Conservation (phyloP, 2,797 vertebrate genomes). For the Rhinichthys osculus region DNA sequence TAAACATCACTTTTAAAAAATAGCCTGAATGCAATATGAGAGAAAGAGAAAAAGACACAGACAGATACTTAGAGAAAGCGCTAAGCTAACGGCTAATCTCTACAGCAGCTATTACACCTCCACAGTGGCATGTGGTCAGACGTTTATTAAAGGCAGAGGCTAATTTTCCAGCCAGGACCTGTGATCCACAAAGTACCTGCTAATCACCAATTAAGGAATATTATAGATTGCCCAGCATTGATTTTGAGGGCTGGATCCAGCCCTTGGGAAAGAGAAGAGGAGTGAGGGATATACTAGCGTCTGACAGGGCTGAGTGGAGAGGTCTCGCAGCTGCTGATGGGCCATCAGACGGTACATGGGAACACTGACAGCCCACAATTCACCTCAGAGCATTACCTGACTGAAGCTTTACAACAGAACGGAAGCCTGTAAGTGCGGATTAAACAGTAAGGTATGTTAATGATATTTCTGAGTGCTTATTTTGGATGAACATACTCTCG, state of each 20-base stretch:
- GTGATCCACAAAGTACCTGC: conserved; percentile 75
- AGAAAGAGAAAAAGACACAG: conserved; percentile 44
- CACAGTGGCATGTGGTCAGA: conserved; percentile 64
- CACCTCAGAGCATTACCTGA: conserved; percentile 31
- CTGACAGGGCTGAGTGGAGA: conserved; percentile 42
- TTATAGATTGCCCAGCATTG: conserved; percentile 78
- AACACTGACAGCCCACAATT: conserved; percentile 41
- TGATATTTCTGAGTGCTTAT: not conserved
- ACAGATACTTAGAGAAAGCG: not conserved
- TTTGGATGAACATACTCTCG: conserved; percentile 57
- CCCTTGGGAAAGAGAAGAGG: conserved; percentile 53
- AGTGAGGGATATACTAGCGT: conserved; percentile 48
- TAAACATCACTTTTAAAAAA: conserved; percentile 56
- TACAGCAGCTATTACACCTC: conserved; percentile 71
- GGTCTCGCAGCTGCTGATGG: conserved; percentile 52
- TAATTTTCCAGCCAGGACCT: conserved; percentile 76
- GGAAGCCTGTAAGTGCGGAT: not conserved
- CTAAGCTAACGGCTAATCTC: conserved; percentile 56
- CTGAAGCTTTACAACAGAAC: conserved; percentile 2
- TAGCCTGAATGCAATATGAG: conserved; percentile 71
- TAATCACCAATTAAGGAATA: conserved; percentile 80
- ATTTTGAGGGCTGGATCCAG: conserved; percentile 69
- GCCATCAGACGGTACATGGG: conserved; percentile 44
- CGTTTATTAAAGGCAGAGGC: conserved; percentile 76
- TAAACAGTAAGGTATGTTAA: not conserved